Evolutionary conservation across 2,888 invertebrate species (phyloP).

Genomic region (Chelonus formosanus): DNA sequence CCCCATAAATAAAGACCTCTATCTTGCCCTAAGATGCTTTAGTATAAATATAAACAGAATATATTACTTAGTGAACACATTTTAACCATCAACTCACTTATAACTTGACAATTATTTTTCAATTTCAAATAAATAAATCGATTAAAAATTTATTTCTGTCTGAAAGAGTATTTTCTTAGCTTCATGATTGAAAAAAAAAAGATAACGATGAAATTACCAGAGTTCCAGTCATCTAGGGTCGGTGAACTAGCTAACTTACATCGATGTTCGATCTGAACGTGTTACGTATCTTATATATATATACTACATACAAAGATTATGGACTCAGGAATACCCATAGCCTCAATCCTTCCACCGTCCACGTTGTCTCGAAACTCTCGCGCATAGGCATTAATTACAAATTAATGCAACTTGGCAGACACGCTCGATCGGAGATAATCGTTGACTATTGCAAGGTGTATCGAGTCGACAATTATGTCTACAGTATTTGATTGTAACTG

Average conservation of each 20-base stretch:
- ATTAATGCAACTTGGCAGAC: conserved; percentile 53
- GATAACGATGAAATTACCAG: conserved; percentile 28
- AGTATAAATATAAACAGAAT: conserved; percentile 8
- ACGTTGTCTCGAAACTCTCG: conserved; percentile 27
- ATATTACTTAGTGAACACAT: conserved; percentile 2
- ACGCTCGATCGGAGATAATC: conserved; percentile 54
- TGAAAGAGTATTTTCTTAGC: not conserved
- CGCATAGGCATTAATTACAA: conserved; percentile 52
- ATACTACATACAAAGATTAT: conserved; percentile 12
- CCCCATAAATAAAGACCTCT: conserved; percentile 60
- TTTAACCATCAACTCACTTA: not conserved
- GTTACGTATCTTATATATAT: conserved; percentile 21
- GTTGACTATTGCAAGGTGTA: conserved; percentile 24
- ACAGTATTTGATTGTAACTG: conserved; percentile 10
- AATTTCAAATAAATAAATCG: not conserved
- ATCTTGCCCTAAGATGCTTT: conserved; percentile 46
- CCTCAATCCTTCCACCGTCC: conserved; percentile 18
- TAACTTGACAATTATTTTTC: not conserved
- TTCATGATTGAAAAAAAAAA: conserved; percentile 5
- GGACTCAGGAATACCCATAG: conserved; percentile 12
- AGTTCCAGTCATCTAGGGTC: conserved; percentile 38
- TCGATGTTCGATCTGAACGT: conserved; percentile 34
- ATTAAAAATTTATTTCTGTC: not conserved
- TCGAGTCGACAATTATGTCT: not conserved
- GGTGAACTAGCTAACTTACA: conserved; percentile 45